phyloP scores from a whole-genome alignment of 2,888 invertebrate species.

The Merodon equestris region DNA sequence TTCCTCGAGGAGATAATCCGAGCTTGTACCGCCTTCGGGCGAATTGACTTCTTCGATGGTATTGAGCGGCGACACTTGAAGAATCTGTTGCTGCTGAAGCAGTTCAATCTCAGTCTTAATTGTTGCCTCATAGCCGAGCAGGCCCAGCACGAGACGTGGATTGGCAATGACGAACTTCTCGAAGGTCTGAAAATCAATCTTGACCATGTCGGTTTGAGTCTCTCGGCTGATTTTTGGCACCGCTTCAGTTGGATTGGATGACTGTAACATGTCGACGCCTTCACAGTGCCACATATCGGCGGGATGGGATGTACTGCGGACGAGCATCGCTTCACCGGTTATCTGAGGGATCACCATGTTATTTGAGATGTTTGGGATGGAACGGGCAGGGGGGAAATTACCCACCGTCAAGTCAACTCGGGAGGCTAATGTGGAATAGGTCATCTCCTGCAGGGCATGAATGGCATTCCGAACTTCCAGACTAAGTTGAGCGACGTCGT shows the following conservation, averaged over 20 bases:
- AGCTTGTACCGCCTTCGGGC: constrained; percentile 71
- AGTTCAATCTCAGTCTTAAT: constrained; percentile 76
- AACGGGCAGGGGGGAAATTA: constrained; percentile 87
- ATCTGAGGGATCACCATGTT: constrained; percentile 73
- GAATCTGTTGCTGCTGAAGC: constrained; percentile 76
- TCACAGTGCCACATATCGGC: constrained; percentile 91
- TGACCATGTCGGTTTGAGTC: constrained; percentile 76
- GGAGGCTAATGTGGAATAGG: constrained; percentile 80
- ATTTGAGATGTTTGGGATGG: constrained; percentile 87
- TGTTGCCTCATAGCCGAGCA: constrained; percentile 86
- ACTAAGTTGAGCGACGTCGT: constrained; percentile 91
- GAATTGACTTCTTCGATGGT: constrained; percentile 77
- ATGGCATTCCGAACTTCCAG: constrained; percentile 92
- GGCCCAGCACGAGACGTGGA: constrained; percentile 85
- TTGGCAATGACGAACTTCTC: constrained; percentile 83
- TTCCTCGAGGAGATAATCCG: constrained; percentile 72
- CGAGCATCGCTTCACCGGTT: constrained; percentile 79
- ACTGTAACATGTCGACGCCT: constrained; percentile 70
- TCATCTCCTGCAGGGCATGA: constrained; percentile 90
- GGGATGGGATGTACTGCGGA: constrained; percentile 90
- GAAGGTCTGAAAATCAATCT: constrained; percentile 77
- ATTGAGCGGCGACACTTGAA: constrained; percentile 75
- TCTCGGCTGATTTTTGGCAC: constrained; percentile 70
- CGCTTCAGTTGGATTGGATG: constrained; percentile 6
- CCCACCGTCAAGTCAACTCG: constrained; percentile 76